phyloP scores from a whole-genome alignment of 2,888 invertebrate species.

The Pandemis cinnamomeana region DNA sequence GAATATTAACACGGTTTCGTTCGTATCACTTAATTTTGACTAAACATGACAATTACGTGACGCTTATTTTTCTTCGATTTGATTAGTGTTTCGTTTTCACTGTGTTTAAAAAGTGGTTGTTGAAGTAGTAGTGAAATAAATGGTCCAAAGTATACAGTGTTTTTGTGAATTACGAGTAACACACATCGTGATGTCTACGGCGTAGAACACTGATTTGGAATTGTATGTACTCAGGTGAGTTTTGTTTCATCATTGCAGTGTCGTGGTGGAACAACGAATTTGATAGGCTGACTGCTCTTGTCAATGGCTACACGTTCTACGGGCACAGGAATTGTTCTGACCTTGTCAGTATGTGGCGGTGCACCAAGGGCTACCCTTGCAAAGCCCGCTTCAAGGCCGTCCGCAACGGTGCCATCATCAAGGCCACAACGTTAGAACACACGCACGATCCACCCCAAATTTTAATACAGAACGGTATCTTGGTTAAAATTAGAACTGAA shows the following conservation, averaged over 20 bases:
- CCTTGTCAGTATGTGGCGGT: conserved; percentile 55
- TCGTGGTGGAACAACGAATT: conserved; percentile 51
- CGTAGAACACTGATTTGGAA: background rate
- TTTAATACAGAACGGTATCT: conserved; percentile 43
- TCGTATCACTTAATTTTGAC: too few species aligned
- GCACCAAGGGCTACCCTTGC: conserved; percentile 60
- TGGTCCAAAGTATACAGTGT: too few species aligned
- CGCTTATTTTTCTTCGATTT: too few species aligned
- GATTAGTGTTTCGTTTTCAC: too few species aligned
- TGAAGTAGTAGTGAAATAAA: too few species aligned
- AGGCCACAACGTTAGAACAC: conserved; percentile 51
- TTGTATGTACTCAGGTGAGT: background rate
- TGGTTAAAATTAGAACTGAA: conserved; percentile 24
- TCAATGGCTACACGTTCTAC: conserved; percentile 58
- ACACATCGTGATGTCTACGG: too few species aligned
- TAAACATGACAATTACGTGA: too few species aligned
- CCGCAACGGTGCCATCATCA: conserved; percentile 48
- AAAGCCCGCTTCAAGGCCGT: conserved; percentile 60
- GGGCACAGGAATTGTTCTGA: conserved; percentile 43
- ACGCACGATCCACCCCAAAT: conserved; percentile 53
- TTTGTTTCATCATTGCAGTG: conserved; percentile 50
- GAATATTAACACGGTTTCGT: too few species aligned
- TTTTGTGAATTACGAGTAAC: too few species aligned
- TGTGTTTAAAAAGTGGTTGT: too few species aligned
- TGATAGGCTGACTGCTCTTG: conserved; percentile 56